phyloP scores from a whole-genome alignment of 2,888 invertebrate species.

The Conchocele bisecta region DNA sequence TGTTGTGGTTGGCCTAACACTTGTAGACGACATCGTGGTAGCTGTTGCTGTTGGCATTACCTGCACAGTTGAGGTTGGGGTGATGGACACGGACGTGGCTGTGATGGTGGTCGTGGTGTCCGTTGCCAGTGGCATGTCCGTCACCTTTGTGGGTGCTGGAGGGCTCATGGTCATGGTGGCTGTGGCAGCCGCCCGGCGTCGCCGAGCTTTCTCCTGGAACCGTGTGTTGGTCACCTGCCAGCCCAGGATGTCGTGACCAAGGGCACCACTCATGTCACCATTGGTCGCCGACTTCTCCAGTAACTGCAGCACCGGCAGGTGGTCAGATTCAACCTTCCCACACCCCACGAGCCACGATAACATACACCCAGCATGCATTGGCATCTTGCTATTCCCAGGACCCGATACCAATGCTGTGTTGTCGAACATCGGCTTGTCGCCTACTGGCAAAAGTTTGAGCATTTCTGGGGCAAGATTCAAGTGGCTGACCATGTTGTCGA shows the following conservation, averaged over 20 bases:
- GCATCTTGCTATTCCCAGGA: conserved; percentile 73
- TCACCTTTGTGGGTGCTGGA: conserved; percentile 73
- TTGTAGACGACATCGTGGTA: conserved; percentile 32
- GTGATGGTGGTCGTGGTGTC: conserved; percentile 76
- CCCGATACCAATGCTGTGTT: conserved; percentile 80
- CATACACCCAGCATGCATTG: conserved; percentile 66
- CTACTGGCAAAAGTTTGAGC: conserved; percentile 75
- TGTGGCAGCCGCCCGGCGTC: conserved; percentile 81
- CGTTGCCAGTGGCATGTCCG: conserved; percentile 65
- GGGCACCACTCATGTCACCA: conserved; percentile 88
- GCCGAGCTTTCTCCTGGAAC: conserved; percentile 78
- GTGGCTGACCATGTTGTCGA: conserved; percentile 73
- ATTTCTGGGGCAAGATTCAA: conserved; percentile 75
- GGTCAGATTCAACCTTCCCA: conserved; percentile 88
- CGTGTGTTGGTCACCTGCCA: conserved; percentile 87
- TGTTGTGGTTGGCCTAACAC: conserved; percentile 54
- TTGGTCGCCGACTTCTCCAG: conserved; percentile 88
- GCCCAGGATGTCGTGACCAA: conserved; percentile 88
- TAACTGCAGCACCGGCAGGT: conserved; percentile 87
- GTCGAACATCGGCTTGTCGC: conserved; percentile 74
- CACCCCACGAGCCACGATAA: conserved; percentile 88
- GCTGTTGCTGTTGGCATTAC: conserved; percentile 50
- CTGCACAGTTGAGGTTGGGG: conserved; percentile 64
- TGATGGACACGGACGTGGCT: conserved; percentile 76
- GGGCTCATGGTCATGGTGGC: conserved; percentile 72